phyloP scores from a whole-genome alignment of 2,888 invertebrate species.

The Camponotus fellah region DNA sequence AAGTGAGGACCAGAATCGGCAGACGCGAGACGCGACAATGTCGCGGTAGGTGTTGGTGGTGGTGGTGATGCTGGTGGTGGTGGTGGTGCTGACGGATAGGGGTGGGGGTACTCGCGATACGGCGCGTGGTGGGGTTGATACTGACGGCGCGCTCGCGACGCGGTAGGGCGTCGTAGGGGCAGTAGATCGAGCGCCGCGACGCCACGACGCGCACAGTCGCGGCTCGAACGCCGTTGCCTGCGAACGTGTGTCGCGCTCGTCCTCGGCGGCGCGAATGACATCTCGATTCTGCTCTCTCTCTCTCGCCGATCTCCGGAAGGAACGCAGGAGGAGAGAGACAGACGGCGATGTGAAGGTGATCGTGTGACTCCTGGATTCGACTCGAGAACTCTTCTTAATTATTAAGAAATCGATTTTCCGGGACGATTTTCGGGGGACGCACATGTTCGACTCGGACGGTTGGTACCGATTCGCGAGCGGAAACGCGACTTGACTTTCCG shows the following conservation, averaged over 20 bases:
- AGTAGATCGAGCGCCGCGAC: conserved; percentile 85
- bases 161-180: conserved; percentile 82
- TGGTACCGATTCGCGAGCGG: conserved; percentile 19
- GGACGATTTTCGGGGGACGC: conserved; percentile 14
- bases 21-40: conserved; percentile 59
- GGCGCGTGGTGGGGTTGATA: conserved; percentile 71
- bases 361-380: background rate
- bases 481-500: conserved; percentile 5
- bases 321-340: background rate
- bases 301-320: background rate
- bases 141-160: conserved; percentile 72
- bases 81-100: conserved; percentile 55
- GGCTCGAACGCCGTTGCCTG: conserved; percentile 84
- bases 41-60: conserved; percentile 57
- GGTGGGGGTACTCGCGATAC: conserved; percentile 60
- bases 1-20: conserved; percentile 70
- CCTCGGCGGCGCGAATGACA: conserved; percentile 64
- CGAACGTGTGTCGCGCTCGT: conserved; percentile 76
- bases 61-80: conserved; percentile 31
- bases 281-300: conserved; percentile 19
- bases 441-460: conserved; percentile 33
- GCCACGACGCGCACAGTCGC: conserved; percentile 84
- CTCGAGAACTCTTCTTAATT: background rate
- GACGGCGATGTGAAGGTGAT: conserved; percentile 19
- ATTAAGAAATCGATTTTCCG: conserved; percentile 5